Conservation (phyloP, 1,140 invertebrate species). For the Lordiphosa stackelbergi region DNA sequence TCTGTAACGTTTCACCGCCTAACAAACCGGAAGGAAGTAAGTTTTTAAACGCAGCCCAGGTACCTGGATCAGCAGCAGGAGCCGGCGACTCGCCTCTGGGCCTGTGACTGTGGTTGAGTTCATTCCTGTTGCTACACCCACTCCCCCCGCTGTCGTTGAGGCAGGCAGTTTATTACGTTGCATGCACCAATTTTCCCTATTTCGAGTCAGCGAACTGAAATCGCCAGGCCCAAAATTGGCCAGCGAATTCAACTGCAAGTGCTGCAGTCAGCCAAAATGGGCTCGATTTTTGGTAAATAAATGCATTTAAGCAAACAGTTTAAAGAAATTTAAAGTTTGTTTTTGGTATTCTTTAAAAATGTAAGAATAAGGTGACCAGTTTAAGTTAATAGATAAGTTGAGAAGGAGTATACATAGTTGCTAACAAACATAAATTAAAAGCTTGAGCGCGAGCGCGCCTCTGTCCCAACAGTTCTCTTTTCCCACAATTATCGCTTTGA, state of each 20-base stretch:
- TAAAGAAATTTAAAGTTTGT: no score
- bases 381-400: no score
- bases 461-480: no score
- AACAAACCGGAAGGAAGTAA: conserved; percentile 74
- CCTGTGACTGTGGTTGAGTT: conserved; percentile 33
- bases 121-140: neutral
- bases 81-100: conserved; percentile 41
- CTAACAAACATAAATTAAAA: no score
- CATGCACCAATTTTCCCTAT: conserved; percentile 59
- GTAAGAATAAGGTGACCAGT: no score
- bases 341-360: no score
- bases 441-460: no score
- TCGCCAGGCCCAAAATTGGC: conserved; percentile 39
- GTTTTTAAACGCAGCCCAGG: conserved; percentile 57
- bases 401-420: no score
- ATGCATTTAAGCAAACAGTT: no score
- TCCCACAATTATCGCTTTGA: no score
- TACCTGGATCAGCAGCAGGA: conserved; percentile 10
- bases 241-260: conserved; percentile 11
- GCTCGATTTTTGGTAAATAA: neutral
- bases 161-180: conserved; percentile 61
- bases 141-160: neutral
- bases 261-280: conserved; percentile 2
- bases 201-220: conserved; percentile 62
- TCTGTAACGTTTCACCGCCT: conserved; percentile 51